Conservation (phyloP, 2,888 invertebrate species). For the Drosophila nr. fundita region DNA sequence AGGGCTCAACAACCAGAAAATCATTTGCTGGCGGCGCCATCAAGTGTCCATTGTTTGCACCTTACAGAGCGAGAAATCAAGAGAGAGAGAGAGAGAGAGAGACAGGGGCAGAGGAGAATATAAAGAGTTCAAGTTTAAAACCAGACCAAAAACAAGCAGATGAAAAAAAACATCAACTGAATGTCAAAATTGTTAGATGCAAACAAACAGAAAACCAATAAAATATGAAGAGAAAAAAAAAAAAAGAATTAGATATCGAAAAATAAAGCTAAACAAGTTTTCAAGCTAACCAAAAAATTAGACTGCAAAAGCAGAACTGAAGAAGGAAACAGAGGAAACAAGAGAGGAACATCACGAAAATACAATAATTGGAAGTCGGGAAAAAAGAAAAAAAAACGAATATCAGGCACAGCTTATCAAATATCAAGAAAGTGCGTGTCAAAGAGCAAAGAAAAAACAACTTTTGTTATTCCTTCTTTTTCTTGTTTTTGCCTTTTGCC, state of each 20-base stretch:
- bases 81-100: constrained; percentile 3
- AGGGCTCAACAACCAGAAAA: constrained; percentile 31
- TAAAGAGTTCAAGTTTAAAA: constrained; percentile 10
- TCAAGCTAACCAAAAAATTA: constrained; percentile 23
- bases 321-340: too few relatives aligned
- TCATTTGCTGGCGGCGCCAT: constrained; percentile 46
- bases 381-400: constrained; percentile 8
- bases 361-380: constrained; percentile 19
- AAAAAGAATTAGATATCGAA: constrained; percentile 4
- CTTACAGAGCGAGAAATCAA: neutral
- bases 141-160: constrained; percentile 19
- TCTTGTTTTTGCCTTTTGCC: constrained; percentile 2
- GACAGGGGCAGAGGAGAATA: neutral
- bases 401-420: constrained; percentile 32
- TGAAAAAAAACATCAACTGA: constrained; percentile 7
- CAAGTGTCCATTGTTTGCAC: constrained; percentile 53
- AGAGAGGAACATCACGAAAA: constrained; percentile 6
- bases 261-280: constrained; percentile 48
- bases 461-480: constrained; percentile 16
- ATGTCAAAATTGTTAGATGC: constrained; percentile 37
- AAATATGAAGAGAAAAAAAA: constrained; percentile 36
- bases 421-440: constrained; percentile 41
- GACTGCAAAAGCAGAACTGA: constrained; percentile 18
- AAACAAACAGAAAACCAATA: constrained; percentile 21
- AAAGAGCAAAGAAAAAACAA: constrained; percentile 26